Base-by-base conservation (phyloP, 2,797 vertebrate genomes). In the Stomatorhinus walkeri region DNA sequence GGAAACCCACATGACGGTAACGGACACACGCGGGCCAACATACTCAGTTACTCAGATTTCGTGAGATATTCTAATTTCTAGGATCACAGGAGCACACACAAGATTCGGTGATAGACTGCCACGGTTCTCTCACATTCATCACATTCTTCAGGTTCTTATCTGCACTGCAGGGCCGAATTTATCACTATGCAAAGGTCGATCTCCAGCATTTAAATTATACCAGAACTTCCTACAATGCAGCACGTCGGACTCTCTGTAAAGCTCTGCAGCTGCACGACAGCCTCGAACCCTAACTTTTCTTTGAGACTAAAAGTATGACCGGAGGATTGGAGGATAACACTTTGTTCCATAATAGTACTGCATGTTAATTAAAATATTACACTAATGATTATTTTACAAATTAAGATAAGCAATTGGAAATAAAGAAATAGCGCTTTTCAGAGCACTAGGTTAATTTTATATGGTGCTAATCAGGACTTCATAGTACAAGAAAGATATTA, bases 111-210 rank as follows among this genome's bases (percentile, higher is more conserved):
- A 19, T 59, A 40, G 56, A 87, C 7, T 16, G 32, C 52, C 51
- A n/a, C 5, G 32, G 19, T 5, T 36, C 28, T 8, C 36, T 24
- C 32, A 68, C 61, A 56, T 85, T 4, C 51, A 40, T 14, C 16
- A 68, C 43, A 24, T 52, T 43, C 84, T 59, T 86, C 2, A 10
- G 59, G 61, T 24, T n/a, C 87, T 43, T 89, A 89, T 88, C 89
- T 51, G 46, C 2, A 1, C 49, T 14, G 40, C 85, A 87, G 59
- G 8, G 8, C 24, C 28, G 2, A 46, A 28, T 68, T 91, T 89
- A 91, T 90, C 88, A 64, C 10, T 85, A 85, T 36, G 51, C 85
- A 90, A 90, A 91, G 84, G 88, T 76, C 48, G 52, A 43, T 85
- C 88, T 56, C 61, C 72, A 87, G 89, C 87, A 32, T 64, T 40